A percentile compares a stretch with the other conserved stretches of the same genome.
These are phyloP conservation scores for Acridotheres tristis DNA, from an alignment of 2,797 vertebrate genomes.

Conservation along the genomic window DNA sequence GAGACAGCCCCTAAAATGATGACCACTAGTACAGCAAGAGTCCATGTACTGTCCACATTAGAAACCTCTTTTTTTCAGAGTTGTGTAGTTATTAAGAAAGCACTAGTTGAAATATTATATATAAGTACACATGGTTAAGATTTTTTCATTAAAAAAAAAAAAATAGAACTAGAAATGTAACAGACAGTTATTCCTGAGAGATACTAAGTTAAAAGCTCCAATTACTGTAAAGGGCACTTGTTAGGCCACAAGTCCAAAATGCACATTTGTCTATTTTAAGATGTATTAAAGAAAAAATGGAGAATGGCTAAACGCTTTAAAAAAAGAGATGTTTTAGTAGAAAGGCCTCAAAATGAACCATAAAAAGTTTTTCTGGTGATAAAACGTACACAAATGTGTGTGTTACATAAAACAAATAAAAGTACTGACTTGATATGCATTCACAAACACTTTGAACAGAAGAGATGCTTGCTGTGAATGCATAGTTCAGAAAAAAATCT, in stretches of 20 bases:
- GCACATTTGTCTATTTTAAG: neutral
- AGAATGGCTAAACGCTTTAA: neutral
- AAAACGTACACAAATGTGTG: constrained; percentile 4
- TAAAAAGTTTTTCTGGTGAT: neutral
- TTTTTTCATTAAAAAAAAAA: neutral
- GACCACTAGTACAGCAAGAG: neutral
- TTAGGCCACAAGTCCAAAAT: constrained; percentile 17
- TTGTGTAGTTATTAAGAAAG: neutral
- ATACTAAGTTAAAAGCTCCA: neutral
- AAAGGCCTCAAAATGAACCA: constrained; percentile 18
- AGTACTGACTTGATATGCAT: neutral
- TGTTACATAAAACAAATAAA: constrained; percentile 21
- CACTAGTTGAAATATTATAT: neutral
- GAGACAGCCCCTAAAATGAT: constrained; percentile 7
- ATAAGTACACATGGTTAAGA: neutral
- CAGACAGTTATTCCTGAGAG: constrained; percentile 2
- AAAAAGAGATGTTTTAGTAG: neutral
- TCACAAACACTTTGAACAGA: constrained; percentile 25
- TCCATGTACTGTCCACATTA: neutral
- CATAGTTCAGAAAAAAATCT: neutral
- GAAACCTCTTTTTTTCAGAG: neutral
- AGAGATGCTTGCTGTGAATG: constrained; percentile 35
- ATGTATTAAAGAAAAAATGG: neutral
- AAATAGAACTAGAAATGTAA: constrained; percentile 4
- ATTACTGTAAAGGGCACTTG: neutral